Conservation (phyloP, 92 coral and sea anemone species). For the Epizoanthus stellaris region DNA sequence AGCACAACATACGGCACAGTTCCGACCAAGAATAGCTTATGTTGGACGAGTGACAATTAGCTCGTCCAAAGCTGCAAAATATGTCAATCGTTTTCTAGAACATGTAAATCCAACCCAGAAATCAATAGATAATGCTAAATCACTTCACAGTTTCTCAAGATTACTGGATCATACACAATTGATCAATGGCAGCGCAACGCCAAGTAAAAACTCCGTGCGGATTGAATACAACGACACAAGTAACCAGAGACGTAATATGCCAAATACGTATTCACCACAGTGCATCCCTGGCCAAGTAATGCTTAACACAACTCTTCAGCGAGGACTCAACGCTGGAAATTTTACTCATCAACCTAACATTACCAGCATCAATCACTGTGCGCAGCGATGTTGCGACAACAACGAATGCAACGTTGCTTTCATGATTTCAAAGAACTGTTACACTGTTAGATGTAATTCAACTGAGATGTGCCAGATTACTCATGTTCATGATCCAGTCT, state of each 20-base stretch:
- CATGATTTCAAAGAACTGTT: slow-evolving; percentile 47
- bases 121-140: background rate
- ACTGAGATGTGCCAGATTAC: slow-evolving; percentile 31
- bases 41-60: slow-evolving; percentile 36
- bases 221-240: background rate
- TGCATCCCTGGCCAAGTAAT: slow-evolving; percentile 11
- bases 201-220: background rate
- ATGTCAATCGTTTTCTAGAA: background rate
- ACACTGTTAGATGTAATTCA: slow-evolving; percentile 46
- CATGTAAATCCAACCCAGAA: background rate
- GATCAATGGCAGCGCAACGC: background rate
- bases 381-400: slow-evolving; percentile 34
- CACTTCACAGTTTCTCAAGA: background rate
- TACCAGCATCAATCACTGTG: slow-evolving; percentile 37
- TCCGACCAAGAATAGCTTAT: slow-evolving; percentile 57
- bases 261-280: background rate
- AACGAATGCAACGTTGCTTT: slow-evolving; percentile 53
- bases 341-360: slow-evolving; percentile 16
- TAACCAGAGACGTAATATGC: background rate
- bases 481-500: slow-evolving; percentile 11
- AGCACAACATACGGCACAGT: slow-evolving; percentile 53
- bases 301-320: slow-evolving; percentile 22
- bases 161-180: background rate
- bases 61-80: slow-evolving; percentile 11
- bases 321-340: slow-evolving; percentile 6